Evolutionary conservation across 2,888 invertebrate species (phyloP).

Genomic region (Apamea anceps): DNA sequence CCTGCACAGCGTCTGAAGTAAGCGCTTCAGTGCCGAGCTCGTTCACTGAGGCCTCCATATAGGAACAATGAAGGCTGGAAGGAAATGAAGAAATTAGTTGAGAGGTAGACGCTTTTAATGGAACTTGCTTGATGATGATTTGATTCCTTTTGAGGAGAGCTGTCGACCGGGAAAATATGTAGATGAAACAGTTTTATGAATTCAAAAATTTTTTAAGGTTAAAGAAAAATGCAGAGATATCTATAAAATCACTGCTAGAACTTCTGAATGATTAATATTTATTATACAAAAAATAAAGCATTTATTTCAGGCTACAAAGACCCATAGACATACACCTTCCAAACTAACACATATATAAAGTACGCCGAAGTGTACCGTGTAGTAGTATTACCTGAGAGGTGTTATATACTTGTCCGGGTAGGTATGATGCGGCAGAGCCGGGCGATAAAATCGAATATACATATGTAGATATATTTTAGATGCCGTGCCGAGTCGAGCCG

Average conservation of each 20-base stretch:
- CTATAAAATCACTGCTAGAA: not conserved
- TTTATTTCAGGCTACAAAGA: too few species aligned
- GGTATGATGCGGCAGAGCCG: not conserved
- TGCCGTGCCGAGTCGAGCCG: not conserved
- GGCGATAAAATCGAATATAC: not conserved
- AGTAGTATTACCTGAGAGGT: not conserved
- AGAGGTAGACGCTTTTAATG: not conserved
- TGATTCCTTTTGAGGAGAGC: slow-evolving; percentile 7
- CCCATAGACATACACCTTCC: too few species aligned
- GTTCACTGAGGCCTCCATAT: slow-evolving; percentile 94
- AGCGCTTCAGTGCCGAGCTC: slow-evolving; percentile 92
- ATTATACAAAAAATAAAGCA: too few species aligned
- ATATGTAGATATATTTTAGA: not conserved
- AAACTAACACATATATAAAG: too few species aligned
- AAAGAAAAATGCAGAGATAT: not conserved
- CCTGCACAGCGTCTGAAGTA: slow-evolving; percentile 93
- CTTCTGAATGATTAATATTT: too few species aligned
- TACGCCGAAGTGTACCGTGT: too few species aligned
- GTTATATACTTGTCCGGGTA: not conserved
- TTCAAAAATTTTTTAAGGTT: not conserved
- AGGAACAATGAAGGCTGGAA: slow-evolving; percentile 95
- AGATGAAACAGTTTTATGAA: not conserved
- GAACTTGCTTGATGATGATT: slow-evolving; percentile 16
- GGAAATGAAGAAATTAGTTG: not conserved
- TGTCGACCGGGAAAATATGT: slow-evolving; percentile 2